Conservation (phyloP, 2,888 invertebrate genomes). For the Drosophila incognita region DNA sequence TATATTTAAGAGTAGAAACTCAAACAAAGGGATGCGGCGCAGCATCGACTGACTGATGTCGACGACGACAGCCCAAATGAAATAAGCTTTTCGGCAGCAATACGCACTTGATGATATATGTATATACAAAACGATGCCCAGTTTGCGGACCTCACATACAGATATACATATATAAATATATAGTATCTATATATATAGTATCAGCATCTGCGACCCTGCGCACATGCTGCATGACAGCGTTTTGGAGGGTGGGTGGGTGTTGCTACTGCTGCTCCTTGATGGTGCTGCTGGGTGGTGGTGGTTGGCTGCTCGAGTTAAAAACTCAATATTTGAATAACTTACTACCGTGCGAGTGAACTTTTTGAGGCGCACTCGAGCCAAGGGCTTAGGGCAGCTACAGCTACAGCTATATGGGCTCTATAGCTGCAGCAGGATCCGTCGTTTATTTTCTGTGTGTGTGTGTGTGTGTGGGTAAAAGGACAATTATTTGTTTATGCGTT, state of each 20-base stretch:
- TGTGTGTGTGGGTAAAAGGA: slow-evolving; percentile 74
- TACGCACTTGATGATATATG: slow-evolving; percentile 40
- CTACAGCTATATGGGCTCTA: background rate
- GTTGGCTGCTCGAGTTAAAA: slow-evolving; percentile 65
- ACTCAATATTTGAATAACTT: slow-evolving; percentile 81
- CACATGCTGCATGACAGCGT: slow-evolving; percentile 49
- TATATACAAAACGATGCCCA: slow-evolving; percentile 11
- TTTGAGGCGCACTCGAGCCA: slow-evolving; percentile 58
- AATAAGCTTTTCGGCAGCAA: slow-evolving; percentile 63
- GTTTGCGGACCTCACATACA: slow-evolving; percentile 14
- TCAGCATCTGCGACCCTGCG: slow-evolving; percentile 64
- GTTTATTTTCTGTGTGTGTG: background rate
- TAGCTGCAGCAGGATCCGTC: slow-evolving; percentile 1
- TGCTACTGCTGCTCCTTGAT: slow-evolving; percentile 4
- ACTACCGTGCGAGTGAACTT: slow-evolving; percentile 80
- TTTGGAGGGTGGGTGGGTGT: slow-evolving; percentile 19
- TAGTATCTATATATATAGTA: slow-evolving; percentile 8
- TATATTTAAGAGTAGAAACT: slow-evolving; percentile 73
- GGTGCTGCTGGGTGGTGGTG: slow-evolving; percentile 20
- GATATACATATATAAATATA: background rate
- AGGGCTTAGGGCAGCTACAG: slow-evolving; percentile 29
- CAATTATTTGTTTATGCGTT: slow-evolving; percentile 84
- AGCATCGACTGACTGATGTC: slow-evolving; percentile 5
- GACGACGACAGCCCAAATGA: slow-evolving; percentile 58
- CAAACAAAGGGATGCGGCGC: slow-evolving; percentile 64